These are phyloP conservation scores for Euglossa dilemma DNA, from an alignment of 1,140 invertebrate species.

Conservation along the genomic window DNA sequence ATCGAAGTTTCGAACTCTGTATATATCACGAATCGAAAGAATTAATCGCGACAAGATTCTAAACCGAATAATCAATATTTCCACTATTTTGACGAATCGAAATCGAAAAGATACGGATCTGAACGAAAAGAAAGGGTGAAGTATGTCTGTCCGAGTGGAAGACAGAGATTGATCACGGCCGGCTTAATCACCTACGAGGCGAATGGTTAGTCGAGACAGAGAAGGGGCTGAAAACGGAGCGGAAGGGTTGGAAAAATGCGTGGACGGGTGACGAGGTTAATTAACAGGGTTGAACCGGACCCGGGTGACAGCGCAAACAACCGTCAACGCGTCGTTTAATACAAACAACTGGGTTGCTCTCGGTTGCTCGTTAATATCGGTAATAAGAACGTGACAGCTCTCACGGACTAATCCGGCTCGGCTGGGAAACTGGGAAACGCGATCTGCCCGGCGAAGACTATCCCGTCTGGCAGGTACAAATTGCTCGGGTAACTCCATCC, in stretches of 20 bases:
- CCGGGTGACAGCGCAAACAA: conserved; percentile 12
- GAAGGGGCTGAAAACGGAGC: not conserved
- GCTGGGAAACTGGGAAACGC: not conserved
- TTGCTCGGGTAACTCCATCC: not conserved
- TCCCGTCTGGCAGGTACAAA: not conserved
- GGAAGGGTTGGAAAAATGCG: not conserved
- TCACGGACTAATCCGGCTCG: not conserved
- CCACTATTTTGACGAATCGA: no score
- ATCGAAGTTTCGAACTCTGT: no score
- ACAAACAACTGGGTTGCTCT: conserved; percentile 9
- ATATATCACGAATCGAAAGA: no score
- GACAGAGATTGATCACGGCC: conserved; percentile 27
- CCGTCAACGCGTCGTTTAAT: conserved; percentile 42
- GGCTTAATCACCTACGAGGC: conserved; percentile 36
- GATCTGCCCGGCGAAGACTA: no score
- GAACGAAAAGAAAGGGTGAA: no score
- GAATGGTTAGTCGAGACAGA: conserved; percentile 13
- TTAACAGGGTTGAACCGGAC: conserved; percentile 42
- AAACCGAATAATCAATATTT: no score
- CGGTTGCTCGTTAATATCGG: not conserved
- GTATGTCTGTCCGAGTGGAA: not conserved
- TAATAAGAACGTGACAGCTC: conserved; percentile 2
- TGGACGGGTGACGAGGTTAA: conserved; percentile 25
- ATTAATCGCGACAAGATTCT: no score
- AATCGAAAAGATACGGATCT: no score